Evolutionary conservation across 2,888 invertebrate genomes (phyloP), one percentile per base, ranked within the genome.

Genomic region (Carterocephalus palaemon): DNA sequence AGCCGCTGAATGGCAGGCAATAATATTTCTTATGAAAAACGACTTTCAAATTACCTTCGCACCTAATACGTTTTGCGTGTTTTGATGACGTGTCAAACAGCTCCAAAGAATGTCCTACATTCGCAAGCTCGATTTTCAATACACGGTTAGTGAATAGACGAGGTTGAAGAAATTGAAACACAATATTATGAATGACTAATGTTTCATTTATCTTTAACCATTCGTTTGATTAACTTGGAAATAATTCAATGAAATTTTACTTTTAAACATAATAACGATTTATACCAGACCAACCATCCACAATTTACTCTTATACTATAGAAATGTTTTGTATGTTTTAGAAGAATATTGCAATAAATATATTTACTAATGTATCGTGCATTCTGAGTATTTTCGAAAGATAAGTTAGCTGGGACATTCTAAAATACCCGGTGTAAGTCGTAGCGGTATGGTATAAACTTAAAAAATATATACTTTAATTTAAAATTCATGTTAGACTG

Each of bases 21-120:
- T n/a, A n/a, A n/a, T n/a, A n/a, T n/a, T n/a, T n/a, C n/a, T 26
- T 33, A 33, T 34, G 34, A 8, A 34, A 22, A n/a, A 8, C 5
- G 17, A 22, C 22, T 9, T 22, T 34, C 34, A 22, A 8, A 15
- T 12, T n/a, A 34, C 16, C 13, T 34, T 12, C 4, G 3, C n/a
- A n/a, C n/a, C n/a, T 10, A 5, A 9, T 19, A 8, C 10, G 10
- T 4, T 17, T 9, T 17, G 17, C 17, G 17, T 31, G 31, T 7
- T 17, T 32, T 17, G 2, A 32, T 17, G 17, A 9, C 17, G n/a
- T 9, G 8, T 17, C 8, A 32, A 9, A 19, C 15, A 5, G 16
- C 5, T 9, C 2, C n/a, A 31, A 10, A 9, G 16, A 32, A 9
- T 32, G 3, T 17, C 9, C 17, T 17, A 32, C 31, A 17, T 32